A percentile compares a stretch with the other conserved stretches of the same genome.
Evolutionary conservation across 2,888 invertebrate species (phyloP).

Genomic region (Plebejus melissa): DNA sequence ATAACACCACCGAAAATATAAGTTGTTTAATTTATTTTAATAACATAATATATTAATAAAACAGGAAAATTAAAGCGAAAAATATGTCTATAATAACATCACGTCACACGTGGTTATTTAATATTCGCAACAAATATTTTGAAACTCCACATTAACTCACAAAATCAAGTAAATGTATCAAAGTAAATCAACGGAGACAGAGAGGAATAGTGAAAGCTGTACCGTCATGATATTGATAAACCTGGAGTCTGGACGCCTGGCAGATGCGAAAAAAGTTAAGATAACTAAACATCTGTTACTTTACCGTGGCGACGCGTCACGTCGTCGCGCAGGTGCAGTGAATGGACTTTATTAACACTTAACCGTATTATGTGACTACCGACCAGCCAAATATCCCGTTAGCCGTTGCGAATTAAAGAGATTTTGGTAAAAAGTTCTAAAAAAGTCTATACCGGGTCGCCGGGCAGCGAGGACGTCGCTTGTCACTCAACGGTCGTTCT

Average conservation of each 20-base stretch:
- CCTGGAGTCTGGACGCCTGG: not conserved
- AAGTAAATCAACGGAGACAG: too few species aligned
- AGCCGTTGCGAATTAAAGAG: constrained; percentile 67
- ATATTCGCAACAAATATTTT: too few species aligned
- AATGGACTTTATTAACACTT: not conserved
- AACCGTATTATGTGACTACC: constrained; percentile 45
- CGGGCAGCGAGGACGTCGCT: constrained; percentile 42
- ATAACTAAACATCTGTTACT: not conserved
- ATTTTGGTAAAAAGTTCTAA: constrained; percentile 69
- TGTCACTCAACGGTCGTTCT: constrained; percentile 70
- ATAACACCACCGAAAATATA: not conserved
- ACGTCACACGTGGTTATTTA: too few species aligned
- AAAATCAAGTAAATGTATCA: too few species aligned
- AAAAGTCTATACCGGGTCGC: constrained; percentile 65
- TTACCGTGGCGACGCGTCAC: not conserved
- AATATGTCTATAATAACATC: not conserved
- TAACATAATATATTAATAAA: not conserved
- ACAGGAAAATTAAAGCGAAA: not conserved
- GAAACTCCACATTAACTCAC: too few species aligned
- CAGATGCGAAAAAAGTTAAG: not conserved
- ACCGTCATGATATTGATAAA: not conserved
- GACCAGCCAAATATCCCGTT: constrained; percentile 65
- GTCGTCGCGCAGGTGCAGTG: not conserved
- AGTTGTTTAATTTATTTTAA: not conserved
- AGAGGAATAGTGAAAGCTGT: too few species aligned